phyloP scores from a whole-genome alignment of 1,140 invertebrate species.

The Nixonia krombeini region DNA sequence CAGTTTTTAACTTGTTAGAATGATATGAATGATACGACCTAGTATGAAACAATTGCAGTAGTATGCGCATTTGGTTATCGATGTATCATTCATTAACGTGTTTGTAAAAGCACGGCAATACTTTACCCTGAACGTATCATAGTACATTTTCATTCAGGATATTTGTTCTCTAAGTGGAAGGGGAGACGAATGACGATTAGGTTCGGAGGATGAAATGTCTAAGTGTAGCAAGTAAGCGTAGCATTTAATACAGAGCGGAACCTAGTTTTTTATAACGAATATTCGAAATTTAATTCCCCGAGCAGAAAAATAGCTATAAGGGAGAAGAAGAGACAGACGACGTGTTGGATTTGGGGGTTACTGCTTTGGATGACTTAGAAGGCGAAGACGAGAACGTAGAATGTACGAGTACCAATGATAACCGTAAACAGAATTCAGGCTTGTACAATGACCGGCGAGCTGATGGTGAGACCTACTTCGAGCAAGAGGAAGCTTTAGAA shows the following conservation, averaged over 20 bases:
- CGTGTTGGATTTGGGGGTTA: constrained; percentile 68
- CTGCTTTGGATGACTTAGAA: constrained; percentile 69
- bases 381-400: constrained; percentile 68
- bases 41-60: too few species aligned
- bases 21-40: too few species aligned
- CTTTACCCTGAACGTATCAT: neutral
- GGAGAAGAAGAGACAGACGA: constrained; percentile 71
- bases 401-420: constrained; percentile 32
- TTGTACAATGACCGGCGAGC: constrained; percentile 53
- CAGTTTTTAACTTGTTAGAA: too few species aligned
- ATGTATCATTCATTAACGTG: neutral
- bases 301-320: constrained; percentile 71
- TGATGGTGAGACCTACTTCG: constrained; percentile 38
- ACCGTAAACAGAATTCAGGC: constrained; percentile 52
- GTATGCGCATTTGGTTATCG: too few species aligned
- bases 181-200: neutral
- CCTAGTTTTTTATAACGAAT: constrained; percentile 54
- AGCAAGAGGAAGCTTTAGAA: constrained; percentile 35
- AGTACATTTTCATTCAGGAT: too few species aligned
- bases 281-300: constrained; percentile 70
- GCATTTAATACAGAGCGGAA: constrained; percentile 9
- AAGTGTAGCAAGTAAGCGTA: neutral
- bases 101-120: neutral
- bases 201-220: neutral
- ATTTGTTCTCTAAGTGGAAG: neutral